These are phyloP conservation scores for Acleris emargana DNA, from an alignment of 2,888 invertebrate genomes.

Conservation along the genomic window DNA sequence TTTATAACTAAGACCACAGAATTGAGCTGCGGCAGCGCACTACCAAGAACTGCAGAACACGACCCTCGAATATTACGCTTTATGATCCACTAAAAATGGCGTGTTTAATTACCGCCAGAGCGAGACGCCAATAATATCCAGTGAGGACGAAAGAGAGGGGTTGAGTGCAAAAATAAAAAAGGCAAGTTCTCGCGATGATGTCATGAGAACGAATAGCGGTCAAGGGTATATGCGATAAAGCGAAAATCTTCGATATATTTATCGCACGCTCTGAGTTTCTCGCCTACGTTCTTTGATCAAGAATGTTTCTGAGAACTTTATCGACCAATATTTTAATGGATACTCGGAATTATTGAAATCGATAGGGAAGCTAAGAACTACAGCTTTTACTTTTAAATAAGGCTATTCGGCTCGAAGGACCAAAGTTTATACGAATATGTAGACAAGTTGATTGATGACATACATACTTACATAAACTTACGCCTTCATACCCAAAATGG, in stretches of 20 bases:
- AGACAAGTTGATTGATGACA: too few relatives aligned
- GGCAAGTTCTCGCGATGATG: slow-evolving; percentile 63
- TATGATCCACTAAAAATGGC: slow-evolving; percentile 31
- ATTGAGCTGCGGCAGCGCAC: neutral
- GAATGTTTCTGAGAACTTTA: slow-evolving; percentile 16
- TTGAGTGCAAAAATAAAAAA: slow-evolving; percentile 67
- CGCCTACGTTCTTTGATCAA: slow-evolving; percentile 4
- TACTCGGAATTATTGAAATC: too few relatives aligned
- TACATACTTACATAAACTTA: too few relatives aligned
- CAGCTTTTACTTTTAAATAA: too few relatives aligned
- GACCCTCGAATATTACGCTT: slow-evolving; percentile 27
- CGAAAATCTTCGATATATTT: slow-evolving; percentile 32
- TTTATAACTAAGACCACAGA: too few relatives aligned
- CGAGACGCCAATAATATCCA: slow-evolving; percentile 38
- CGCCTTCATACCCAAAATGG: too few relatives aligned
- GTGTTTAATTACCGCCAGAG: slow-evolving; percentile 39
- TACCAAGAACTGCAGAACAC: slow-evolving; percentile 17
- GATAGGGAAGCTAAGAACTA: too few relatives aligned
- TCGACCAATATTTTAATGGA: too few relatives aligned
- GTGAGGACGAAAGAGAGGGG: slow-evolving; percentile 51
- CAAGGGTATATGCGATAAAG: slow-evolving; percentile 65
- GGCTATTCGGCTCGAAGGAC: too few relatives aligned
- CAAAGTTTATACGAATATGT: too few relatives aligned
- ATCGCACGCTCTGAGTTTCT: slow-evolving; percentile 6
- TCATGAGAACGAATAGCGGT: slow-evolving; percentile 76